phyloP scores from a whole-genome alignment of 1,140 invertebrate species.

The Euwallacea similis region DNA sequence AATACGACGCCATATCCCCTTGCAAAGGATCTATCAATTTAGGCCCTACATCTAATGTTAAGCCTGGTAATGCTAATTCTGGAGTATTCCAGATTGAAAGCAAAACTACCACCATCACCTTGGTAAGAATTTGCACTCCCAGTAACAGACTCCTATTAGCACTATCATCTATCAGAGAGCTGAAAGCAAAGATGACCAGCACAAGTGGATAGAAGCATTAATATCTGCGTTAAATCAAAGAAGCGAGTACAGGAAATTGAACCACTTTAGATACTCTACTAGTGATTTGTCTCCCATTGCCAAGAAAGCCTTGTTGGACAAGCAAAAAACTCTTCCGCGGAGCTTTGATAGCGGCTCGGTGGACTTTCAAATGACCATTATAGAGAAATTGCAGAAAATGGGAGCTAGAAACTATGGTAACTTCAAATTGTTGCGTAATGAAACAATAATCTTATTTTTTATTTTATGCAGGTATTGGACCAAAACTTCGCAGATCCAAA shows the following conservation, averaged over 20 bases:
- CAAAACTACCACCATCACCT: constrained; percentile 54
- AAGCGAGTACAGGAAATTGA: constrained; percentile 39
- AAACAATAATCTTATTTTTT: neutral
- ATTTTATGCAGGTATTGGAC: constrained; percentile 21
- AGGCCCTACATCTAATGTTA: constrained; percentile 53
- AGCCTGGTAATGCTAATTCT: constrained; percentile 47
- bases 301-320: constrained; percentile 1
- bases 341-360: neutral
- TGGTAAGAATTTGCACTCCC: constrained; percentile 51
- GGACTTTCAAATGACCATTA: constrained; percentile 27
- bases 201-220: constrained; percentile 56
- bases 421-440: neutral
- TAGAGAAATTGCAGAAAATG: constrained; percentile 43
- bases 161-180: constrained; percentile 51
- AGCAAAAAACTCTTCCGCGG: neutral
- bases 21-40: constrained; percentile 60
- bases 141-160: no score
- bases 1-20: constrained; percentile 58
- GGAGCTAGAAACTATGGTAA: constrained; percentile 40
- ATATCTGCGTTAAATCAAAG: constrained; percentile 50
- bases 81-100: constrained; percentile 55
- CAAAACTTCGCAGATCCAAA: constrained; percentile 8
- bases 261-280: constrained; percentile 52
- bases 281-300: constrained; percentile 43
- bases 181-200: constrained; percentile 50